These are phyloP conservation scores for Malthinus seriepunctatus DNA, from an alignment of 2,888 invertebrate genomes.

Conservation along the genomic window DNA sequence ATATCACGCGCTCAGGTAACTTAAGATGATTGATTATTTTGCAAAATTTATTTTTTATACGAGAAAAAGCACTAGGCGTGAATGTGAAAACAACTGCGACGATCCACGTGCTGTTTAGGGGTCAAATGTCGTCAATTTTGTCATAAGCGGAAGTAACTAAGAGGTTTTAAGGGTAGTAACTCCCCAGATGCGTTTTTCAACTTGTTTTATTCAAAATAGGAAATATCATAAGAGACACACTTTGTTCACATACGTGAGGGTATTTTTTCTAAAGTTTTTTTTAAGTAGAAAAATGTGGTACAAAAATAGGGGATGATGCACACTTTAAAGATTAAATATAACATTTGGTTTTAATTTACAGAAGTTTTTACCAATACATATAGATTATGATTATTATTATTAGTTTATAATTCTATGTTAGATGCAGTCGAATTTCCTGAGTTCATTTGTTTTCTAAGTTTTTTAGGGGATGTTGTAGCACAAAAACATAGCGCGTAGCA, in stretches of 20 bases:
- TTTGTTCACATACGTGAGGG: slow-evolving; percentile 14
- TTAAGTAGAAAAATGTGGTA: slow-evolving; percentile 1
- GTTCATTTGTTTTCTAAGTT: too few relatives aligned
- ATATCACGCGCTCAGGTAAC: slow-evolving; percentile 30
- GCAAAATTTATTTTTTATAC: not conserved
- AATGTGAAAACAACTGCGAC: slow-evolving; percentile 21
- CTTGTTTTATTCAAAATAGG: slow-evolving; percentile 10
- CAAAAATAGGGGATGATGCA: not conserved
- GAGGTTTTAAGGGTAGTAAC: slow-evolving; percentile 37
- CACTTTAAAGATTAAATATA: not conserved
- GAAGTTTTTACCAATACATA: too few relatives aligned
- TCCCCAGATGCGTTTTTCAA: slow-evolving; percentile 18
- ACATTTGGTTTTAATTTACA: too few relatives aligned
- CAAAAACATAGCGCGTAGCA: too few relatives aligned
- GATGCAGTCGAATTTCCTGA: too few relatives aligned
- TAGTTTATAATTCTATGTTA: too few relatives aligned
- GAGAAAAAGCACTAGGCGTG: slow-evolving; percentile 16
- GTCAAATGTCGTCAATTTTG: slow-evolving; percentile 50
- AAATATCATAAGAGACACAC: slow-evolving; percentile 9
- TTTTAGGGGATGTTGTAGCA: too few relatives aligned
- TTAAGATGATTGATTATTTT: slow-evolving; percentile 13
- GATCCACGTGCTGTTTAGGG: slow-evolving; percentile 50
- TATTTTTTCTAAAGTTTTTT: slow-evolving; percentile 12
- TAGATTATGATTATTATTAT: too few relatives aligned
- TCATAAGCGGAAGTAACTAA: slow-evolving; percentile 48